These are phyloP conservation scores for Rostratula benghalensis DNA, from an alignment of 2,113 vertebrate genomes.

Conservation along the genomic window DNA sequence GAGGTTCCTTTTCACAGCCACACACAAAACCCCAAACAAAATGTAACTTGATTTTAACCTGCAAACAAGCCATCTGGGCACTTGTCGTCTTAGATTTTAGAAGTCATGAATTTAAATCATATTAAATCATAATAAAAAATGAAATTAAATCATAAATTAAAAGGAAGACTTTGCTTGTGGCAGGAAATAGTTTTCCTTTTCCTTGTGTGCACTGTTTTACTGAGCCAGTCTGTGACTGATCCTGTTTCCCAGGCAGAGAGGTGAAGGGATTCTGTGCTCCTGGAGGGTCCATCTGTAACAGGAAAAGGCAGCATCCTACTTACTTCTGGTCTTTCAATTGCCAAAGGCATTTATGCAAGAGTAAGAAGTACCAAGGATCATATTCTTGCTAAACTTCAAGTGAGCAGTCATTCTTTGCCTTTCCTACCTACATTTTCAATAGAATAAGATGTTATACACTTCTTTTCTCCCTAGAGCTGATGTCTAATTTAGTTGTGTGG, in stretches of 20 bases:
- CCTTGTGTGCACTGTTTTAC: background rate
- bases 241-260: background rate
- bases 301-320: background rate
- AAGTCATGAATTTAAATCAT: conserved; percentile 6
- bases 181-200: conserved; percentile 47
- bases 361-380: background rate
- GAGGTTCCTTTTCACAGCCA: background rate
- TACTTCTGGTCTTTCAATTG: background rate
- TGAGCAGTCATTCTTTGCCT: background rate
- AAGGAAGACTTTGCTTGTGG: conserved; percentile 6
- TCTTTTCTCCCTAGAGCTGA: background rate
- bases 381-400: background rate
- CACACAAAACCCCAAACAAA: conserved; percentile 15
- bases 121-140: conserved; percentile 34
- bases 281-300: background rate
- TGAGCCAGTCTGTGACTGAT: background rate
- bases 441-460: background rate
- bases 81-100: conserved; percentile 17
- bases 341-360: background rate
- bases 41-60: conserved; percentile 10
- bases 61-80: background rate
- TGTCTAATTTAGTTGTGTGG: background rate
- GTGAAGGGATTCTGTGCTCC: background rate
- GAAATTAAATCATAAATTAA: conserved; percentile 36
- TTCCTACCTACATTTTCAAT: background rate